Base-by-base conservation (phyloP, 1,140 invertebrate genomes). In the Drosophila aff. region DNA sequence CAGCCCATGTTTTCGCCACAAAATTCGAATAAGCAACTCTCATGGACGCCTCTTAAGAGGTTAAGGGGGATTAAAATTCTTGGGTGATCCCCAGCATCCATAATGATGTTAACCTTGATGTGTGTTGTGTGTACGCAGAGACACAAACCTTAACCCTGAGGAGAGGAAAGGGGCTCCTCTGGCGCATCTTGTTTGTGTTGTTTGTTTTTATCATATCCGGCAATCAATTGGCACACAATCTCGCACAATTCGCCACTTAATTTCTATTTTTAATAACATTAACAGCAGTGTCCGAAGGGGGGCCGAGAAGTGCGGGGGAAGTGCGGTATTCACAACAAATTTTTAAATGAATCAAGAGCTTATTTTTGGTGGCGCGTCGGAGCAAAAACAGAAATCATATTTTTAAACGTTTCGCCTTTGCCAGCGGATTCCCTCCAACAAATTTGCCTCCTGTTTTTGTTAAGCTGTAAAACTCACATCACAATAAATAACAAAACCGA, bases 201-300 rank as follows among this genome's bases (percentile, higher is more conserved):
- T 73, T 73, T 78, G 57, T 73, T 78, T 76, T 71, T 46, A 82
- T 80, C 79, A 82, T 87, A 87, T 87, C 83, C 83, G 83, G 83
- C 80, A 82, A 87, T 87, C 83, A 89, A 87, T 87, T 89, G 84
- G 84, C 84, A 89, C 83, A 77, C 84, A 89, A 89, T 87, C 80
- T 83, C 73, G 62, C 82, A 79, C 82, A 82, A 86, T 86, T 85
- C 79, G 83, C 83, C 83, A 87, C 84, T 87, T 87, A 83, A 89
- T 87, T 79, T 83, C 84, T 87, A 87, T 87, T 87, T 87, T 84
- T 87, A 87, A 84, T 83, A 81, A 83, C 53, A 89, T 83, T 82
- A 84, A 80, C 65, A 72, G 50, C 52, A 69, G 49, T 38, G 49
- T 38, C 46, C 28, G 31, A 18, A 15, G 6, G 10, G 16, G 16